phyloP scores from a whole-genome alignment of 2,888 invertebrate genomes.

The Dorcus hopei region DNA sequence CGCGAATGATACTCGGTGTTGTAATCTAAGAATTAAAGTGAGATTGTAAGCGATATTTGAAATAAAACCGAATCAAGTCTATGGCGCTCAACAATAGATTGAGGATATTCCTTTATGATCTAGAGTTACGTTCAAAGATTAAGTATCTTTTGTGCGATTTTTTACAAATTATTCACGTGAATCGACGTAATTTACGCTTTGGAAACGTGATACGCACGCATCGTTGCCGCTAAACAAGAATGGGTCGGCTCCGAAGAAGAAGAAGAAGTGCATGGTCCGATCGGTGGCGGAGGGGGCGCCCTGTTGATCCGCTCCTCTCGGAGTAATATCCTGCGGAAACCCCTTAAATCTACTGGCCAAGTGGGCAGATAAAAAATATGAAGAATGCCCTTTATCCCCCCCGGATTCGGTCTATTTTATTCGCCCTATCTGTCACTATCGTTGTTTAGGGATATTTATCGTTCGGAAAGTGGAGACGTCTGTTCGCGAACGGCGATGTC shows the following conservation, averaged over 20 bases:
- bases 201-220: no score
- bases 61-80: slow-evolving; percentile 20
- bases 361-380: slow-evolving; percentile 42
- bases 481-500: slow-evolving; percentile 24
- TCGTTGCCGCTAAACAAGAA: neutral
- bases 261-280: neutral
- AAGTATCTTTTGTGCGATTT: slow-evolving; percentile 3
- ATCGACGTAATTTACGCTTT: neutral
- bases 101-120: neutral
- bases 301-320: slow-evolving; percentile 20
- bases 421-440: slow-evolving; percentile 42
- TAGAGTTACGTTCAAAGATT: neutral
- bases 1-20: no score
- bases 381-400: slow-evolving; percentile 39
- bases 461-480: slow-evolving; percentile 28
- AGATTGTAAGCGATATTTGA: slow-evolving; percentile 22
- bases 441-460: slow-evolving; percentile 40
- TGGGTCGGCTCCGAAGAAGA: neutral
- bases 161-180: neutral
- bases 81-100: slow-evolving; percentile 15
- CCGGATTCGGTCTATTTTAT: slow-evolving; percentile 41
- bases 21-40: slow-evolving; percentile 4
- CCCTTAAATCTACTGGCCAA: slow-evolving; percentile 40
- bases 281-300: slow-evolving; percentile 1
- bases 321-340: slow-evolving; percentile 23